Evolutionary conservation across 2,113 vertebrate species (phyloP), one percentile per base, ranked within the genome.

Genomic region (Choloepus hoffmanni): DNA sequence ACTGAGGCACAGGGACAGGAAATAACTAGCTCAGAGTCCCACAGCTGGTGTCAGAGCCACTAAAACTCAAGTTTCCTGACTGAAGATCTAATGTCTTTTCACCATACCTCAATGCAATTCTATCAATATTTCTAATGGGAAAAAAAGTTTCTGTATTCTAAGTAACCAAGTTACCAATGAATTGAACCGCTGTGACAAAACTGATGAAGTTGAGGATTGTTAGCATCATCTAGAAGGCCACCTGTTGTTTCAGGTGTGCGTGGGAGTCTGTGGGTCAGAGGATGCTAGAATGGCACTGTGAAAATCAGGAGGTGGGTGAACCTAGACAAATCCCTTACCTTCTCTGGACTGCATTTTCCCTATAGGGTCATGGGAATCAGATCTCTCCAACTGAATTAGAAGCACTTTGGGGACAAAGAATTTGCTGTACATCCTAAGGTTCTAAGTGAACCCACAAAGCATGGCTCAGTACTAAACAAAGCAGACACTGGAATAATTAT

Each of bases 171-270:
- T 58, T 65, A 65, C 24, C 40, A 81, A 50, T 40, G 82, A 96
- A 94, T 36, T 48, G 82, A 96, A 94, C 36, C 2, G 1, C 21
- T 28, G 58, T 48, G 92, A 86, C 73, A 96, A 93, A 91, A 63
- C 18, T 55, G 76, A 72, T 72, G n/a, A 58, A 76, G 43, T 16
- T 16, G 26, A 50, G 60, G 50, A 73, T 73, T 95, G 40, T 60
- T 30, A 68, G 48, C 28, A 67, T 63, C 53, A 33, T 55, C 81
- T 82, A 50, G 65, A 95, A 85, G 40, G 92, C 76, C 74, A 92
- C 40, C 30, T 97, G 83, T 94, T 97, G 77, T 90, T 88, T 87
- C 81, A 95, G 85, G 87, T 96, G 92, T 85, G 81, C 87, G 88
- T 7, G 70, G 82, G 85, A 89, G 65, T 65, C 28, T 77, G 83